A percentile compares a stretch with the other conserved stretches of the same genome.
Evolutionary conservation across 2,797 vertebrate species (phyloP).

Genomic region (Tachyglossus aculeatus): DNA sequence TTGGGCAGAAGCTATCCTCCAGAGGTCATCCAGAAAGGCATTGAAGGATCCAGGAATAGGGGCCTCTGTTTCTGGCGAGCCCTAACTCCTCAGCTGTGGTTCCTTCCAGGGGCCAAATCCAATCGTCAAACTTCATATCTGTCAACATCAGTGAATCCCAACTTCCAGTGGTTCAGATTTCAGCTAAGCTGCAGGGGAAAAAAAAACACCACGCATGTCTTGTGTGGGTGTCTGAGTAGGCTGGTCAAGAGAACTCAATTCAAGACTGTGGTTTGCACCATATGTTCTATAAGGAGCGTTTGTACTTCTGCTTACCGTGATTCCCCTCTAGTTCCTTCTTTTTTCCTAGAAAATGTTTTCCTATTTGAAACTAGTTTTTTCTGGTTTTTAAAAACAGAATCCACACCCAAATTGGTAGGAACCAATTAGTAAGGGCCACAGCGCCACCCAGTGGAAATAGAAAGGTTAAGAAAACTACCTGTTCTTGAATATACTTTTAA

Average conservation of each 20-base stretch:
- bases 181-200: too few species aligned
- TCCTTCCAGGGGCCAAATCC: background rate
- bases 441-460: conserved; percentile 57
- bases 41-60: background rate
- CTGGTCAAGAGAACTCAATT: too few species aligned
- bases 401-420: background rate
- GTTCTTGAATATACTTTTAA: too few species aligned
- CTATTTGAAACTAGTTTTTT: background rate
- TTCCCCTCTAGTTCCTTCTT: background rate
- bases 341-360: background rate
- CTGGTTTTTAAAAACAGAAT: background rate
- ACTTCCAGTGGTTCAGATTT: too few species aligned
- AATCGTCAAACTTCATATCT: too few species aligned
- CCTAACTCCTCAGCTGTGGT: background rate
- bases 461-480: too few species aligned
- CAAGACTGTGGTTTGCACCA: background rate
- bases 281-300: background rate
- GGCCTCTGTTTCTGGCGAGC: background rate
- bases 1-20: too few species aligned
- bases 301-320: background rate
- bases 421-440: too few species aligned
- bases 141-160: too few species aligned
- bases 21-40: too few species aligned
- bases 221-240: too few species aligned
- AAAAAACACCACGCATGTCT: too few species aligned